Evolutionary conservation across 2,797 vertebrate genomes (phyloP).

Genomic region (Hyperoplus lanceolatus): DNA sequence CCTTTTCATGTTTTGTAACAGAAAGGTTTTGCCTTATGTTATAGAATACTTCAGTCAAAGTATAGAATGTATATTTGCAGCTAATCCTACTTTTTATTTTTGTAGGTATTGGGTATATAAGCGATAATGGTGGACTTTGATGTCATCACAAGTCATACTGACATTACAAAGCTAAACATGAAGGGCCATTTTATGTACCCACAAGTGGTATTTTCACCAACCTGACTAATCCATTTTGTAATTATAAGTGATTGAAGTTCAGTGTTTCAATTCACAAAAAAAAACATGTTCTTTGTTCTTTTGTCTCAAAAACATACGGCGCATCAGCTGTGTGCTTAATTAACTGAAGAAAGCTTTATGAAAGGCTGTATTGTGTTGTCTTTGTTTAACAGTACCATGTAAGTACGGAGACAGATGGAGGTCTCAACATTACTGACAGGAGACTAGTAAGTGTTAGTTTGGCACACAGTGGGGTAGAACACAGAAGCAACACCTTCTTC

Average conservation of each 20-base stretch:
- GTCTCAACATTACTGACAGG: slow-evolving; percentile 64
- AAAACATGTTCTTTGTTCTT: neutral
- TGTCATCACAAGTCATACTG: neutral
- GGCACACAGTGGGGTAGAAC: slow-evolving; percentile 44
- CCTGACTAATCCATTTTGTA: neutral
- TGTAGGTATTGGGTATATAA: neutral
- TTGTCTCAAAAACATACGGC: neutral
- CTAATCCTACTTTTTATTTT: neutral
- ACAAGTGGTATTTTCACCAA: neutral
- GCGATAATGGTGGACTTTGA: neutral
- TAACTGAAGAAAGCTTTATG: slow-evolving; percentile 20
- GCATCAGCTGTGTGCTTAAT: neutral
- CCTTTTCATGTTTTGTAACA: slow-evolving; percentile 7
- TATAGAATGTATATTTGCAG: neutral
- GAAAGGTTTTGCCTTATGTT: neutral
- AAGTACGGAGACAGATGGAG: slow-evolving; percentile 76
- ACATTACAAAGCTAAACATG: neutral
- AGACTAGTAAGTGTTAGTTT: slow-evolving; percentile 74
- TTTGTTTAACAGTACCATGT: slow-evolving; percentile 33
- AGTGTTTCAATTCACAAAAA: neutral
- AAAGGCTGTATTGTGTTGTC: slow-evolving; percentile 31
- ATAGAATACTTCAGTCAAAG: neutral
- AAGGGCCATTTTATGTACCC: neutral
- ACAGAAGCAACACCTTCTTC: slow-evolving; percentile 73
- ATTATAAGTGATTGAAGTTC: neutral